Conservation (phyloP, 2,888 invertebrate species). For the Dolichopus griseipennis region DNA sequence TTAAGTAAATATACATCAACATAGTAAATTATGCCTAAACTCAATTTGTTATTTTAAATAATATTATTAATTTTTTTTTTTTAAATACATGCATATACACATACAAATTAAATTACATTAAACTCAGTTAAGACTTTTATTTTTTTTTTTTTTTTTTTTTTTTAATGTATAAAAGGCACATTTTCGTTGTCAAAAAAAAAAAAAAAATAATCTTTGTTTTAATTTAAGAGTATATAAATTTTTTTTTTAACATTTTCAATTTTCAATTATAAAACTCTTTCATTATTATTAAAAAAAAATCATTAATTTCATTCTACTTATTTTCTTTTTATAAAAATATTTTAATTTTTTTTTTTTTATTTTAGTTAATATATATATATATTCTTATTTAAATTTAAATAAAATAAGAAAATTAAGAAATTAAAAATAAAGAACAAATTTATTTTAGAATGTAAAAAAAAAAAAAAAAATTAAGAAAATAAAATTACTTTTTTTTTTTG, state of each 20-base stretch:
- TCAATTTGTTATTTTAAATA: too few species aligned
- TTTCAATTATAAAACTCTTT: too few species aligned
- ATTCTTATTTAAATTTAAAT: neutral
- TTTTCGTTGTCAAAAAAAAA: slow-evolving; percentile 1
- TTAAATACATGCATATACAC: too few species aligned
- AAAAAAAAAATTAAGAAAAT: neutral
- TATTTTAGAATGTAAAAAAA: neutral
- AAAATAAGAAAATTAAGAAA: neutral
- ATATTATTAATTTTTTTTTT: too few species aligned
- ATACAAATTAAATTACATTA: too few species aligned
- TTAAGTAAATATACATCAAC: too few species aligned
- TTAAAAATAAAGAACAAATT: neutral
- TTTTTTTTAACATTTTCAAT: neutral
- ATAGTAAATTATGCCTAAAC: too few species aligned
- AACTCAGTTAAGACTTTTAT: neutral
- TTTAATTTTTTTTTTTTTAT: neutral
- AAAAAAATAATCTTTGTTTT: neutral
- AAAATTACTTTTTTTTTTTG: neutral
- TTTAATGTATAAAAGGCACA: neutral
- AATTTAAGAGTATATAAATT: neutral
- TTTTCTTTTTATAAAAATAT: neutral
- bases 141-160: neutral
- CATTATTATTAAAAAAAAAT: too few species aligned
- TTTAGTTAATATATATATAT: neutral
- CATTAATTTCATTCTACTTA: neutral